Evolutionary conservation across 1,140 invertebrate species (phyloP).

Genomic region (Cheumatopsyche charites): DNA sequence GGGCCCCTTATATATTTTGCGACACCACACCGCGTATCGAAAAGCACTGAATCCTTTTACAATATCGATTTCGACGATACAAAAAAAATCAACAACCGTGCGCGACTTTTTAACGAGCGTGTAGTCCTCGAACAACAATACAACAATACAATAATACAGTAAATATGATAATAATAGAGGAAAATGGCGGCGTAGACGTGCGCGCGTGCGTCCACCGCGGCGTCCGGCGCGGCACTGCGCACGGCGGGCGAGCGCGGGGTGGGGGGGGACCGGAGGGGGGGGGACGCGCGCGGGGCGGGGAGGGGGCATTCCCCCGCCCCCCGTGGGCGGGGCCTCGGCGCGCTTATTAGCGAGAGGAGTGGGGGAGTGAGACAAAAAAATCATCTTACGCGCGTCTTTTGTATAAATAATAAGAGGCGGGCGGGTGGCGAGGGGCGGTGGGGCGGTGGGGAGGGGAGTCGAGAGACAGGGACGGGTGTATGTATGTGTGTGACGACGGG

Average conservation of each 20-base stretch:
- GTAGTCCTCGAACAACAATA: no score
- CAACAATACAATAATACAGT: no score
- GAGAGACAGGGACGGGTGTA: neutral
- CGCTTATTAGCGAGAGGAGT: slow-evolving; percentile 46
- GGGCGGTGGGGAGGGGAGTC: neutral
- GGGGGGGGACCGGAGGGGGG: slow-evolving; percentile 31
- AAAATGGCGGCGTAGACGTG: neutral
- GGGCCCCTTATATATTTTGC: no score
- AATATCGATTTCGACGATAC: no score
- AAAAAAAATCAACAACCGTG: no score
- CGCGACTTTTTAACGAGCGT: no score
- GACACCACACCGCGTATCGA: neutral
- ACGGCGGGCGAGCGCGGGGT: slow-evolving; percentile 32
- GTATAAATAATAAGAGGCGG: slow-evolving; percentile 48
- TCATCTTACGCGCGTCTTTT: slow-evolving; percentile 49
- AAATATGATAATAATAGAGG: neutral
- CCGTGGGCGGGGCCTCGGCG: slow-evolving; percentile 31
- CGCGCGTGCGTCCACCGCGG: neutral
- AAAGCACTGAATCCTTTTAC: neutral
- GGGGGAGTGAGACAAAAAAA: slow-evolving; percentile 49
- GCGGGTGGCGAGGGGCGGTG: slow-evolving; percentile 1
- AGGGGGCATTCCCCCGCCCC: slow-evolving; percentile 30
- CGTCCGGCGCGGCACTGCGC: slow-evolving; percentile 35
- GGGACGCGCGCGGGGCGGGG: slow-evolving; percentile 11
- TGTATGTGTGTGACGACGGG: no score